Evolutionary conservation across 2,888 invertebrate genomes (phyloP).

Genomic region (Xanthia icteritia): DNA sequence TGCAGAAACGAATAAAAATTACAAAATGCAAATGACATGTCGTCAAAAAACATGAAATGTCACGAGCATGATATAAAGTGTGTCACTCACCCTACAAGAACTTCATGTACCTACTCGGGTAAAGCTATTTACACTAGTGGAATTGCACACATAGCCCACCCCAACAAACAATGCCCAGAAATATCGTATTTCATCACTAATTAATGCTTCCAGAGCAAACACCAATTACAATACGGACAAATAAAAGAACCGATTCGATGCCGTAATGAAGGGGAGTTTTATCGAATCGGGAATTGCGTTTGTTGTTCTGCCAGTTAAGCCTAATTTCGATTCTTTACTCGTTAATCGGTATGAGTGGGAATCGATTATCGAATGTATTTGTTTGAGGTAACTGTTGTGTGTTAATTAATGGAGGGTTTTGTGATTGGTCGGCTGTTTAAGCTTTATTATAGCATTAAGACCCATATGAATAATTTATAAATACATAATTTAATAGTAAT

Average conservation of each 20-base stretch:
- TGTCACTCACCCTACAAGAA: slow-evolving; percentile 9
- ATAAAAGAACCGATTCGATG: slow-evolving; percentile 81
- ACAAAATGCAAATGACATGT: slow-evolving; percentile 1
- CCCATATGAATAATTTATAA: background rate
- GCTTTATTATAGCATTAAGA: slow-evolving; percentile 24
- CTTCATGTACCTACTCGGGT: background rate
- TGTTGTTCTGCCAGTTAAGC: slow-evolving; percentile 82
- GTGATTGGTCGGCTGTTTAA: slow-evolving; percentile 36
- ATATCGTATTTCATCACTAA: slow-evolving; percentile 87
- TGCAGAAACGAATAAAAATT: background rate
- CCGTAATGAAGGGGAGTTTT: slow-evolving; percentile 77
- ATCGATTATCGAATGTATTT: slow-evolving; percentile 63
- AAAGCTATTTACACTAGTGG: slow-evolving; percentile 26
- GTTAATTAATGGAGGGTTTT: slow-evolving; percentile 45
- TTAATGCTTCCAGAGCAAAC: slow-evolving; percentile 84
- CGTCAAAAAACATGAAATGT: slow-evolving; percentile 4
- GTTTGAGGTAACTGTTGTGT: slow-evolving; percentile 47
- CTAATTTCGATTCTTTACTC: slow-evolving; percentile 82
- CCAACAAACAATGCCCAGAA: slow-evolving; percentile 76
- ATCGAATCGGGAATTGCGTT: slow-evolving; percentile 74
- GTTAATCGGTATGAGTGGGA: slow-evolving; percentile 69
- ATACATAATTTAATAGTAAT: too few species aligned
- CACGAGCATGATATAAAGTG: slow-evolving; percentile 10
- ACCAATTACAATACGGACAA: slow-evolving; percentile 83
- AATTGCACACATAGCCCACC: slow-evolving; percentile 57